Percentiles rank a stretch among this genome's conserved stretches.
Conservation (phyloP, 2,797 vertebrate genomes). For the Crenichthys baileyi region DNA sequence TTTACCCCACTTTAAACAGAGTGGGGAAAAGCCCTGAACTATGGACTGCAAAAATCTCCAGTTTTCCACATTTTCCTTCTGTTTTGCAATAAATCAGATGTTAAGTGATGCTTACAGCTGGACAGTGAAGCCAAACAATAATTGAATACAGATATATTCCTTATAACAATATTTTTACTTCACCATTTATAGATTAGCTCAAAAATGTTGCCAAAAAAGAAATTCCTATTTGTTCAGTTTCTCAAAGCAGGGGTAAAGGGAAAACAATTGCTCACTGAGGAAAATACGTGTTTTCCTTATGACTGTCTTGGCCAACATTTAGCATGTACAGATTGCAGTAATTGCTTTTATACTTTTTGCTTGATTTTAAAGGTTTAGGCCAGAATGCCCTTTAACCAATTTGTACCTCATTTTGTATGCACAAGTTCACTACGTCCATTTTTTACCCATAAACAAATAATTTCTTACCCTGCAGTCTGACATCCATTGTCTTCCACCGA, state of each 20-base stretch:
- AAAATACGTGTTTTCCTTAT: conserved; percentile 6
- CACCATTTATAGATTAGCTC: background rate
- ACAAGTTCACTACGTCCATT: background rate
- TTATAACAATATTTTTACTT: background rate
- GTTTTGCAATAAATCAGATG: background rate
- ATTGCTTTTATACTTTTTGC: background rate
- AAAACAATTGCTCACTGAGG: background rate
- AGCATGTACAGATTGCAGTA: background rate
- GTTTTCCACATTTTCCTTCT: background rate
- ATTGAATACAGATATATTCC: background rate
- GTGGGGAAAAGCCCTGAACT: background rate
- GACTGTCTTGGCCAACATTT: background rate
- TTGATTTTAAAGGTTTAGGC: background rate
- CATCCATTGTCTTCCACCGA: background rate
- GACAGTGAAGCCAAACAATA: background rate
- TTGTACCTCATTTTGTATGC: background rate
- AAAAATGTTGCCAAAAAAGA: background rate
- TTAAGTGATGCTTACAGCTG: background rate
- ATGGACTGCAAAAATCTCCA: conserved; percentile 1
- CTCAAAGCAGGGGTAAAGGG: background rate
- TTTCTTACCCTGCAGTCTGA: too few relatives aligned
- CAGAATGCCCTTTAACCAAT: background rate
- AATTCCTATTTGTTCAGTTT: background rate
- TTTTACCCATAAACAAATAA: background rate
- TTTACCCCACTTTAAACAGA: background rate